Conservation (phyloP, 2,113 vertebrate species). For the Tor tambroides region DNA sequence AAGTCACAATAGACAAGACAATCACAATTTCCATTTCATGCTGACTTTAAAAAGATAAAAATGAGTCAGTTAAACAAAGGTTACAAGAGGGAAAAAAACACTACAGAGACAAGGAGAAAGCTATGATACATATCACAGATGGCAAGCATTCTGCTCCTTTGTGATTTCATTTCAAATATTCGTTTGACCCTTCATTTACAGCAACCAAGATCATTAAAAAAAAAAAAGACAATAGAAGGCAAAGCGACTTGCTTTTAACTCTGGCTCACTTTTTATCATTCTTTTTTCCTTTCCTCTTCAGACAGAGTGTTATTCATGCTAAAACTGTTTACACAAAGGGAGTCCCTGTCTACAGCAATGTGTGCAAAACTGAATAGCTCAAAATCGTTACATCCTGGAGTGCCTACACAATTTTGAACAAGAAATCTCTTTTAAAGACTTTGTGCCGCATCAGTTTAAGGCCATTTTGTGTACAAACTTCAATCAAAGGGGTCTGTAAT, state of each 20-base stretch:
- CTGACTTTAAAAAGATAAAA: neutral
- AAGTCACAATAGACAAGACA: neutral
- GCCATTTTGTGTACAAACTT: slow-evolving; percentile 54
- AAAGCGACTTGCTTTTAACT: slow-evolving; percentile 7
- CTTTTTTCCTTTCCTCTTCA: neutral
- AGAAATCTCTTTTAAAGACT: slow-evolving; percentile 41
- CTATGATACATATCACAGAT: neutral
- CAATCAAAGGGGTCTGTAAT: slow-evolving; percentile 57
- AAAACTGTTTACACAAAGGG: slow-evolving; percentile 34
- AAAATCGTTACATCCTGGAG: slow-evolving; percentile 46
- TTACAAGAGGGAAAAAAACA: neutral
- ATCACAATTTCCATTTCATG: neutral
- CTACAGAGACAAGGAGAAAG: neutral
- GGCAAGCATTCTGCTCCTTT: neutral
- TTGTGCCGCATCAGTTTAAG: slow-evolving; percentile 45
- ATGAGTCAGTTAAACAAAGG: slow-evolving; percentile 9
- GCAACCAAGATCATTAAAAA: neutral
- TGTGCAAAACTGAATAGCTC: slow-evolving; percentile 10
- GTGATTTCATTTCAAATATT: slow-evolving; percentile 26
- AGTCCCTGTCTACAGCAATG: slow-evolving; percentile 33
- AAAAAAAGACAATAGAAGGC: neutral
- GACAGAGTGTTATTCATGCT: slow-evolving; percentile 30
- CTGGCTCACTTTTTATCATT: slow-evolving; percentile 6
- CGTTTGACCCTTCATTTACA: slow-evolving; percentile 31
- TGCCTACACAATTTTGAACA: slow-evolving; percentile 42